A percentile compares a stretch with the other conserved stretches of the same genome.
These are phyloP conservation scores for Pseudococcus jackbeardsleyi DNA, from an alignment of 2,888 invertebrate species.

Conservation along the genomic window DNA sequence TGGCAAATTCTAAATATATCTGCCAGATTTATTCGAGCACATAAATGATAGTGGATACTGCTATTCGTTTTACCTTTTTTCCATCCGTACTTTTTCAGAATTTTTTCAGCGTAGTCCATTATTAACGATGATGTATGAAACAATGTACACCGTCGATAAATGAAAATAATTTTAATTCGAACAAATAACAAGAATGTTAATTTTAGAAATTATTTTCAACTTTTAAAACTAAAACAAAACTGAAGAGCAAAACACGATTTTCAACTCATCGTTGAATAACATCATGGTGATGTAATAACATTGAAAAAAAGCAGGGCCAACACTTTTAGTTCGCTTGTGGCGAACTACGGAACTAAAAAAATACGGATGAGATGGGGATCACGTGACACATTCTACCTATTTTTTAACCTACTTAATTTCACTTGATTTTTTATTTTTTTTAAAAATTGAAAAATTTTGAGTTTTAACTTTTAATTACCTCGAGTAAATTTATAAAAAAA, in stretches of 20 bases:
- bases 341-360: no score
- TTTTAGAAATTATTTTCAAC: conserved; percentile 35
- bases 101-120: conserved; percentile 66
- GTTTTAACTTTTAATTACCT: no score
- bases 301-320: conserved; percentile 6
- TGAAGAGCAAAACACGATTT: conserved; percentile 62
- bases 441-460: no score
- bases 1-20: conserved; percentile 27
- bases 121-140: neutral
- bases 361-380: no score
- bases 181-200: conserved; percentile 41
- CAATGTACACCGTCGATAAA: conserved; percentile 52
- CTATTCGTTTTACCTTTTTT: conserved; percentile 65
- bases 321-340: neutral
- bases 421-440: no score
- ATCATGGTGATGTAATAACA: conserved; percentile 51
- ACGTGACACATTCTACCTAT: no score
- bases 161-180: conserved; percentile 37
- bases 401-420: no score
- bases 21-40: neutral
- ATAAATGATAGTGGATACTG: conserved; percentile 25
- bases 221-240: conserved; percentile 40
- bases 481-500: no score
- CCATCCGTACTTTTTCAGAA: conserved; percentile 66
- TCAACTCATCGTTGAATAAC: conserved; percentile 60